Evolutionary conservation across 1,140 invertebrate genomes (phyloP), one percentile per base, ranked within the genome.

Genomic region (Dermatophagoides farinae): DNA sequence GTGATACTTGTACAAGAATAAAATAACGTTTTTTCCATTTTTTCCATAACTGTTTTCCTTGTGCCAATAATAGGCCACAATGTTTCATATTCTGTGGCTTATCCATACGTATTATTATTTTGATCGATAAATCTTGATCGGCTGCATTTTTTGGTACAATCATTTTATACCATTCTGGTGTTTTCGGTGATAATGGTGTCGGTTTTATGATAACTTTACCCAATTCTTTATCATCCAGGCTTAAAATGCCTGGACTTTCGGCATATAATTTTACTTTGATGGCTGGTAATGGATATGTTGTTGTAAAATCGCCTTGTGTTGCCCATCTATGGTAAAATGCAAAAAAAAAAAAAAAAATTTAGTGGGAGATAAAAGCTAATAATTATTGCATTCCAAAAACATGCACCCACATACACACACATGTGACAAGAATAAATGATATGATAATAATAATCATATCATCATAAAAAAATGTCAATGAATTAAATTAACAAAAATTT

Each of bases 61-160:
- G 78, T 9, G 86, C 88, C 74, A 89, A 96, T 23, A 97, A 77
- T 71, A 92, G 84, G 80, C 89, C 89, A 73, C 87, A 90, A 71
- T 98, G 92, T 72, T 99, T 99, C 86, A 99, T 91, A 71, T 98
- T 98, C 52, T 95, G 79, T 22, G 96, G 95, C 71, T 97, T 98
- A 70, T 98, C 96, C 82, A 99, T 95, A 62, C 92, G 77, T 71
- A 95, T 92, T 10, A 90, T 90, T 63, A 98, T 92, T 75, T 96
- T 96, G 64, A 99, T 98, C 66, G 84, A 82, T 51, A 99, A 75
- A 74, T 97, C 89, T 74, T 91, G 87, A 76, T 98, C 95, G 0
- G 86, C 80, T 64, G 84, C 79, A 72, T 89, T 97, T 75, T 97
- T 97, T 12, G 88, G 81, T 38, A 93, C 86, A 43, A 80, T 83